phyloP scores from a whole-genome alignment of 2,113 vertebrate genomes.

The Hippopotamus amphibius region DNA sequence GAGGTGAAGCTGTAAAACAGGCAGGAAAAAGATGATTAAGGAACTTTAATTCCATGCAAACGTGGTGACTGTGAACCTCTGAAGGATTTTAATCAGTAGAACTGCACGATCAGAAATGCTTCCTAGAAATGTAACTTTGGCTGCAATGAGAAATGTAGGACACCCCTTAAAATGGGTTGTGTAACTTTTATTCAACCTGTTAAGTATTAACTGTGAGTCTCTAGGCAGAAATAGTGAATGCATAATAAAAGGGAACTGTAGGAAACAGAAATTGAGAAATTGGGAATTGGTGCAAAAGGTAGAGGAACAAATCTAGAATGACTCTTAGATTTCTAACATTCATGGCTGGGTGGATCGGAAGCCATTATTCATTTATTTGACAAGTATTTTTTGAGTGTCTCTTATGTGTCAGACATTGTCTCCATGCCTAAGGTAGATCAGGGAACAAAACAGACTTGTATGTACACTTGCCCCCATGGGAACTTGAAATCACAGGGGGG shows the following conservation, averaged over 20 bases:
- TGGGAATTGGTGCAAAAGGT: not conserved
- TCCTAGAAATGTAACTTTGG: slow-evolving; percentile 10
- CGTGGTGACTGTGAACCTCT: not conserved
- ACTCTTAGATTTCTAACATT: not conserved
- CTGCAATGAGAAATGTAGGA: not conserved
- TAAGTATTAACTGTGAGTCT: not conserved
- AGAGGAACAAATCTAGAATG: not conserved
- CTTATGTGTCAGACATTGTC: not conserved
- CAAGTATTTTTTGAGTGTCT: not conserved
- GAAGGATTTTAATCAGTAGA: not conserved
- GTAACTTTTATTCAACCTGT: not conserved
- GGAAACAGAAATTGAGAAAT: slow-evolving; percentile 16
- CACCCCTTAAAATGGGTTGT: not conserved
- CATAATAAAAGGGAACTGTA: not conserved
- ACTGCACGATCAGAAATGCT: not conserved
- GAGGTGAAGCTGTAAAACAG: not conserved
- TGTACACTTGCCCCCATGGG: not conserved
- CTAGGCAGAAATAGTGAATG: not conserved
- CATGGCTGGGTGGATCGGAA: not conserved
- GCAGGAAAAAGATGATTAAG: not conserved
- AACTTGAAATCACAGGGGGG: not conserved
- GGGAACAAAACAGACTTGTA: not conserved
- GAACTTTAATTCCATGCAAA: not conserved
- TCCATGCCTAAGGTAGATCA: not conserved
- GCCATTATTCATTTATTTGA: not conserved